Percentiles rank a stretch among this genome's conserved stretches.
Evolutionary conservation across 2,113 vertebrate genomes (phyloP).

Genomic region (Syngnathus scovelli): DNA sequence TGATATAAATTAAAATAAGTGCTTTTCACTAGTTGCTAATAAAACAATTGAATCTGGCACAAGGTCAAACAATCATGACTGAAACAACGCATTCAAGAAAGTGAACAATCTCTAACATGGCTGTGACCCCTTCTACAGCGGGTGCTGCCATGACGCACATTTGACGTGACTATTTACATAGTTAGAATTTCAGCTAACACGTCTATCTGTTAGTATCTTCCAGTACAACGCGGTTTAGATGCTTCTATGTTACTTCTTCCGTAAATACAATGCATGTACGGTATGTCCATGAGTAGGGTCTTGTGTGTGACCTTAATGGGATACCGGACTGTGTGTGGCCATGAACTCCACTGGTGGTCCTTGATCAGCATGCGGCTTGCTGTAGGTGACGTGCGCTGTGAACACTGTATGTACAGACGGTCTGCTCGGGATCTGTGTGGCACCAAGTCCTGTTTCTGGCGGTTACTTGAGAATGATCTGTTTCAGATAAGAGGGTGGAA

Average conservation of each 20-base stretch:
- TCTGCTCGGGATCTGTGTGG: slow-evolving; percentile 80
- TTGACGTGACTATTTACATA: slow-evolving; percentile 28
- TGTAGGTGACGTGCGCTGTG: slow-evolving; percentile 81
- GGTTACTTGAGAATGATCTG: slow-evolving; percentile 96
- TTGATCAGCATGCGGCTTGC: slow-evolving; percentile 85
- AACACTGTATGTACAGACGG: slow-evolving; percentile 88
- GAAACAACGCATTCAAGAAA: slow-evolving; percentile 47
- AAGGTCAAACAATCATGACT: slow-evolving; percentile 47
- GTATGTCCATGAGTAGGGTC: background rate
- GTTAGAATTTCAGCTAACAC: slow-evolving; percentile 10
- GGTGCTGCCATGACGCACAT: slow-evolving; percentile 13
- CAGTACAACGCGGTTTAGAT: slow-evolving; percentile 4
- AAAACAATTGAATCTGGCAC: slow-evolving; percentile 54
- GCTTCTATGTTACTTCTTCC: slow-evolving; percentile 3
- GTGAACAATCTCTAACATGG: slow-evolving; percentile 29
- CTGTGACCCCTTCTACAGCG: background rate
- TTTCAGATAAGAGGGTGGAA: slow-evolving; percentile 72
- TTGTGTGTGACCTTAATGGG: slow-evolving; percentile 21
- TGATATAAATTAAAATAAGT: slow-evolving; percentile 44
- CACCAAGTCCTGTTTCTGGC: slow-evolving; percentile 76
- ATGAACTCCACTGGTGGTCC: slow-evolving; percentile 33
- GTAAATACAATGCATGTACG: slow-evolving; percentile 13
- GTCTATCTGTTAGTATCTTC: background rate
- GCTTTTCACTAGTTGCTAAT: slow-evolving; percentile 37
- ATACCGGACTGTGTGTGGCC: slow-evolving; percentile 6